These are phyloP conservation scores for Lontra canadensis DNA, from an alignment of 2,113 vertebrate genomes.

Conservation along the genomic window DNA sequence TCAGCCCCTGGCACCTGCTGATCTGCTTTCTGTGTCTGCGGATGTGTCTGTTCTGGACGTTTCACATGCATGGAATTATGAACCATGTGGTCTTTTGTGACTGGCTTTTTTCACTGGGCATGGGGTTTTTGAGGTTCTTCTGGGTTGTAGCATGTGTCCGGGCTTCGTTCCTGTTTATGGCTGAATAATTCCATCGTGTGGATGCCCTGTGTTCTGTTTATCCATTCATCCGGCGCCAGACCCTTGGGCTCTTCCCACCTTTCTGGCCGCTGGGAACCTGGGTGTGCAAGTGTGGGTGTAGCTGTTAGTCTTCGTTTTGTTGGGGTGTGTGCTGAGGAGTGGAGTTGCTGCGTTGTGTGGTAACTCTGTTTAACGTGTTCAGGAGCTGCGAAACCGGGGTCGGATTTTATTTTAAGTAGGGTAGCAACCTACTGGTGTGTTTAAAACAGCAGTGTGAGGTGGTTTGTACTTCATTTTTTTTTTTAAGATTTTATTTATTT, in stretches of 20 bases:
- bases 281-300: rapidly evolving
- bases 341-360: not conserved
- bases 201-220: not conserved
- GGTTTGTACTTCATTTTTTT: not conserved
- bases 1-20: not conserved
- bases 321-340: not conserved
- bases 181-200: rapidly evolving
- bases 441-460: not conserved
- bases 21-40: not conserved
- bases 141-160: rapidly evolving
- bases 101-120: not conserved
- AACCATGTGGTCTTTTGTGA: rapidly evolving
- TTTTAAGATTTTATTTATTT: too few species aligned
- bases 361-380: not conserved
- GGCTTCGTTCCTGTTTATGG: not conserved
- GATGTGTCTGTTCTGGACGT: not conserved
- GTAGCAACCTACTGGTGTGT: not conserved
- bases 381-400: not conserved
- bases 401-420: not conserved
- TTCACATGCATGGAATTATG: not conserved
- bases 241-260: not conserved
- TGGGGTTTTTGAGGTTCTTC: too few species aligned
- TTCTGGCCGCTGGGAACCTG: not conserved
- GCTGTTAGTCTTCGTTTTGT: rapidly evolving
- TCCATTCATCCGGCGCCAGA: rapidly evolving